phyloP scores from a whole-genome alignment of 2,113 vertebrate species.

The Paramisgurnus dabryanus region DNA sequence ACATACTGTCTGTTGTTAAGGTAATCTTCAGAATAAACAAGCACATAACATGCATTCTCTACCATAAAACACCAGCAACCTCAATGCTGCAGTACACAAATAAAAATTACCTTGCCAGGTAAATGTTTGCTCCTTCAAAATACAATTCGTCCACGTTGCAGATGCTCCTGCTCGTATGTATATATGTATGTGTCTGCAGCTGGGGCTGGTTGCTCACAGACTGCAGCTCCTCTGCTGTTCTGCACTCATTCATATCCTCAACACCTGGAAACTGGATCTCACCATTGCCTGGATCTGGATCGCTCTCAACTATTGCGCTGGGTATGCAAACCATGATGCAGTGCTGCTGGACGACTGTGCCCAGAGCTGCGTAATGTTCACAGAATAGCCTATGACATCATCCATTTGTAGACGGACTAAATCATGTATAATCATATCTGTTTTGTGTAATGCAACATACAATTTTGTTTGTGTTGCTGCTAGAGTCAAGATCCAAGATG shows the following conservation, averaged over 20 bases:
- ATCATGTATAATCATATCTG: neutral
- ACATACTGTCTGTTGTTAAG: neutral
- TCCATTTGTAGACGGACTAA: conserved; percentile 18
- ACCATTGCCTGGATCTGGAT: conserved; percentile 49
- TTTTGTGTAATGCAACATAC: neutral
- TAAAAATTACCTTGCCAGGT: conserved; percentile 14
- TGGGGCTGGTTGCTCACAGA: conserved; percentile 31
- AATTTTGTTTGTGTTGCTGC: neutral
- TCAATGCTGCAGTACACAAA: neutral
- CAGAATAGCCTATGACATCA: conserved; percentile 32
- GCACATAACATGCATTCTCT: neutral
- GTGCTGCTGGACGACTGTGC: conserved; percentile 4
- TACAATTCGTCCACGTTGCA: neutral
- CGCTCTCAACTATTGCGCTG: neutral
- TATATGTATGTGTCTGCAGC: conserved; percentile 11
- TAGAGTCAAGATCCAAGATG: neutral
- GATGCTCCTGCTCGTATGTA: neutral
- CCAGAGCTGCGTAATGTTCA: conserved; percentile 16
- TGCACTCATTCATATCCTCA: conserved; percentile 38
- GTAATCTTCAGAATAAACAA: neutral
- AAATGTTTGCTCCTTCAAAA: neutral
- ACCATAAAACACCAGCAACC: neutral
- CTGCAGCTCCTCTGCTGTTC: conserved; percentile 43
- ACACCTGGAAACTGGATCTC: conserved; percentile 51
- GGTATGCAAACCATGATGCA: conserved; percentile 31